Evolutionary conservation across 2,113 vertebrate genomes (phyloP).

Genomic region (Struthio camelus): DNA sequence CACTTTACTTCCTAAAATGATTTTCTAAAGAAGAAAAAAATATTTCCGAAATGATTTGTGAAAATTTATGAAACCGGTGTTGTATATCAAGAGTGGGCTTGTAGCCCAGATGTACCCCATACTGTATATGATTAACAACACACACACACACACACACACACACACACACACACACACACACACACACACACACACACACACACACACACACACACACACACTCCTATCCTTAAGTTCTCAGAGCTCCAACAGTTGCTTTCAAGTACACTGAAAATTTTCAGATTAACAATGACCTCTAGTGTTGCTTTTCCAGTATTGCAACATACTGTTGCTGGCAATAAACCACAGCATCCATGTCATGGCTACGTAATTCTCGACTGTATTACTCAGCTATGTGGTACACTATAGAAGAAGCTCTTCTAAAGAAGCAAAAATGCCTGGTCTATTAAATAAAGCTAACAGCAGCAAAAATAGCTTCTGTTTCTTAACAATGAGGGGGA

Average conservation of each 20-base stretch:
- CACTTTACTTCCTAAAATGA: neutral
- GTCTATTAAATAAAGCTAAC: neutral
- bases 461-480: neutral
- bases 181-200: too few relatives aligned
- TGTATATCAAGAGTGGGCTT: neutral
- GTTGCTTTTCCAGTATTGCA: neutral
- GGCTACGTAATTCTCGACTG: neutral
- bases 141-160: too few relatives aligned
- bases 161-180: too few relatives aligned
- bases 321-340: neutral
- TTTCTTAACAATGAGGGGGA: fast-evolving
- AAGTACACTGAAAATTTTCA: neutral
- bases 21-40: neutral
- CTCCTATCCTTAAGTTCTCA: neutral
- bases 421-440: neutral
- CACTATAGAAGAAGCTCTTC: neutral
- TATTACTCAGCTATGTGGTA: neutral
- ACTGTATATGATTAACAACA: fast-evolving
- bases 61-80: neutral
- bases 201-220: too few relatives aligned
- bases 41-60: neutral
- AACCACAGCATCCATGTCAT: neutral
- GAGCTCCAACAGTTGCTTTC: neutral
- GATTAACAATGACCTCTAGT: constrained; percentile 47
- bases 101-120: neutral